Conservation (phyloP, 2,113 vertebrate genomes). For the Dermatemys mawii region DNA sequence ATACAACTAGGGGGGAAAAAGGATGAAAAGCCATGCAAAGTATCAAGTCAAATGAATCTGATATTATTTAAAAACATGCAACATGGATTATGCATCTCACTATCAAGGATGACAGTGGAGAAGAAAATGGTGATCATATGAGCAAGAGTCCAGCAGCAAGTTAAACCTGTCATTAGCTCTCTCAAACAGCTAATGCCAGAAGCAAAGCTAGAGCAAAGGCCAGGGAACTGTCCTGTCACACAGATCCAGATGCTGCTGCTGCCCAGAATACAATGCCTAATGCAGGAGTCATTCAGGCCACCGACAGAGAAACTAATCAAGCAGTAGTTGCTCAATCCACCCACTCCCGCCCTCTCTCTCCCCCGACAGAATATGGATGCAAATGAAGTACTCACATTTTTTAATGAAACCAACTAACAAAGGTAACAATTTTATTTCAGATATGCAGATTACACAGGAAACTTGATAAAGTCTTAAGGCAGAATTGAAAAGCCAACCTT, state of each 20-base stretch:
- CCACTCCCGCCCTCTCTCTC: not conserved
- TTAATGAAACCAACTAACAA: not conserved
- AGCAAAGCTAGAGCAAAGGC: constrained; percentile 1
- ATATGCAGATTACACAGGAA: not conserved
- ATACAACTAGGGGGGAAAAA: constrained; percentile 12
- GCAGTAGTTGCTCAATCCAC: not conserved
- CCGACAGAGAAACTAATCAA: not conserved
- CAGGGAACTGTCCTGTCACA: not conserved
- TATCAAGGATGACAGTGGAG: constrained; percentile 41
- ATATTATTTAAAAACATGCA: constrained; percentile 63
- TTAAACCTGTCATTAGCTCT: constrained; percentile 33
- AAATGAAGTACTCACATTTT: not conserved
- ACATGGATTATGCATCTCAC: constrained; percentile 55
- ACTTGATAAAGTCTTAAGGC: not conserved
- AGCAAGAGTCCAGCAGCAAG: constrained; percentile 44
- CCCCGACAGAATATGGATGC: not conserved
- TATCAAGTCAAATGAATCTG: constrained; percentile 57
- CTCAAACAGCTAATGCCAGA: constrained; percentile 26
- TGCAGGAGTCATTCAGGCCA: not conserved
- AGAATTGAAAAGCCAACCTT: not conserved
- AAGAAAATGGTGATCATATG: constrained; percentile 52
- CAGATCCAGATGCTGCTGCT: constrained; percentile 9
- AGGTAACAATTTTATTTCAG: not conserved
- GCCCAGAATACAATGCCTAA: not conserved
- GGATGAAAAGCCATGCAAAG: constrained; percentile 57